Evolutionary conservation across 2,113 vertebrate genomes (phyloP), one percentile per base, ranked within the genome.

Genomic region (Lontra canadensis): DNA sequence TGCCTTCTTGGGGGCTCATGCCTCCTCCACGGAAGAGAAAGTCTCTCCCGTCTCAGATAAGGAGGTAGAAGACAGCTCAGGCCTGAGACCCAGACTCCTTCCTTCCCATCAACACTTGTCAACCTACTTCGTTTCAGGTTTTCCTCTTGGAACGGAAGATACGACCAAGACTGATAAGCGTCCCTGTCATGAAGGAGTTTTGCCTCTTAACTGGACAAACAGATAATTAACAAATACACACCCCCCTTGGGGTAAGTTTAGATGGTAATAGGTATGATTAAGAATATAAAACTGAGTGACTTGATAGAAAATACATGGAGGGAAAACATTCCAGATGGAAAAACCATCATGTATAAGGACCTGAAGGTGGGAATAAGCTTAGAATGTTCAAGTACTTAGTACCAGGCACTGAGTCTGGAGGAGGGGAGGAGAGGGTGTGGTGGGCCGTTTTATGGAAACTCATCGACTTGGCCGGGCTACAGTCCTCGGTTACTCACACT

Each of bases 201-300:
- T 80, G 49, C 25, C 59, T 89, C 61, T 74, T 44, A 57, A 18
- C 12, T 79, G 10, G 9, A 6, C n/a, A 34, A 78, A 89, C 47
- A 73, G 25, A 42, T 31, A 74, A n/a, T 42, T 42, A 7, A 36
- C 0, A 26, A 55, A 55, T 1, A 7, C 10, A 71, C 25, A 34
- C 6, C 18, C 13, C 63, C 63, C 63, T 34, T 29, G 29, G 57
- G 29, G 57, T 23, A n/a, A 49, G n/a, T 86, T 85, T 82, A 39
- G 74, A 34, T 7, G 18, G 36, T 29, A 82, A 82, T 4, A 76
- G 11, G 18, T 71, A 0, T 8, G 69, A 87, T 36, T 78, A 26
- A 71, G 82, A 81, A 85, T 80, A 71, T 71, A 82, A 74, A 88
- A 20, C 84, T 69, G 61, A 90, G 59, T 42, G 47, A 57, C 47